Evolutionary conservation across 37 sponge, comb jelly and placozoan species (phyloP).

Genomic region (Cladorhizidae sp.): DNA sequence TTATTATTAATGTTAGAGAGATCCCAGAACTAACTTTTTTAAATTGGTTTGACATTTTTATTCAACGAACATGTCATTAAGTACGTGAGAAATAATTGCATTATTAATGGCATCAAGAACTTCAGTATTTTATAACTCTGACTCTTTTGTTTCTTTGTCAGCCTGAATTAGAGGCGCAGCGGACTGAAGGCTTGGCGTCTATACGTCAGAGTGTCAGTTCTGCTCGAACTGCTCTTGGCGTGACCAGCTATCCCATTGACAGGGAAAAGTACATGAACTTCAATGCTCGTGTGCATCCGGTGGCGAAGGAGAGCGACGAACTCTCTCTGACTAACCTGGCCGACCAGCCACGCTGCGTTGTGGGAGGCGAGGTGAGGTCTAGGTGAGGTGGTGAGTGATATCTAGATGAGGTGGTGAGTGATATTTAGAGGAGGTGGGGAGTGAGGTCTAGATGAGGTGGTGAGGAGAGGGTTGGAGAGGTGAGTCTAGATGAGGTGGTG

Average conservation of each 20-base stretch:
- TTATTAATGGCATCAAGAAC: background rate
- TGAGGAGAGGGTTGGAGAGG: too few species aligned
- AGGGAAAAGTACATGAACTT: slow-evolving; percentile 38
- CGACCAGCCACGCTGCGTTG: slow-evolving; percentile 61
- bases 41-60: too few species aligned
- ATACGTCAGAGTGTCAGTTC: slow-evolving; percentile 14
- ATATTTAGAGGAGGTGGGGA: too few species aligned
- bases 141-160: background rate
- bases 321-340: slow-evolving; percentile 50
- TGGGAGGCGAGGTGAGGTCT: slow-evolving; percentile 80
- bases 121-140: background rate
- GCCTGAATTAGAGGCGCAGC: slow-evolving; percentile 38
- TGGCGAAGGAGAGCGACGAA: slow-evolving; percentile 38
- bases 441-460: too few species aligned
- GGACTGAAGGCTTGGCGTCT: slow-evolving; percentile 23
- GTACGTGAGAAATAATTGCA: background rate
- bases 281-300: slow-evolving; percentile 51
- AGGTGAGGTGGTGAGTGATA: too few species aligned
- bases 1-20: too few species aligned
- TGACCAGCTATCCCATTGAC: slow-evolving; percentile 12
- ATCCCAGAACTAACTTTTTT: too few species aligned
- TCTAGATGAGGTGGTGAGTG: too few species aligned
- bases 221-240: slow-evolving; percentile 2
- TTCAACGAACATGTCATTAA: background rate
- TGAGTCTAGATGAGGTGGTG: too few species aligned